A percentile compares a stretch with the other conserved stretches of the same genome.
Evolutionary conservation across 2,113 vertebrate species (phyloP).

Genomic region (Hiodon alosoides): DNA sequence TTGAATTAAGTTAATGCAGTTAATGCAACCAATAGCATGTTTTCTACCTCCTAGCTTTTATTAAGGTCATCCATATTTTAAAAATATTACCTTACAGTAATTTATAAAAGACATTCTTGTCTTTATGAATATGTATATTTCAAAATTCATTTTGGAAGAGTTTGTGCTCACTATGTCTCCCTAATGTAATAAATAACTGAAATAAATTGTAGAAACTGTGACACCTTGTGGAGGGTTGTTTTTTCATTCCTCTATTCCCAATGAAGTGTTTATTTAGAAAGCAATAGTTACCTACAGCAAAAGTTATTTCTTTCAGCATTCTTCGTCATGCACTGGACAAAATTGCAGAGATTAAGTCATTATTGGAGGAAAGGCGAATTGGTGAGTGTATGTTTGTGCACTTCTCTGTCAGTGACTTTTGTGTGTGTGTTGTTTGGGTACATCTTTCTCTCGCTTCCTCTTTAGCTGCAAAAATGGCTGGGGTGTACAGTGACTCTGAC

Average conservation of each 20-base stretch:
- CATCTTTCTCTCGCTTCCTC: background rate
- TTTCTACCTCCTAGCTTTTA: too few relatives aligned
- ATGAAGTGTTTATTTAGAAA: background rate
- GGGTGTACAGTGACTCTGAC: conserved; percentile 79
- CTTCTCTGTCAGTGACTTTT: background rate
- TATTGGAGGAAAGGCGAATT: conserved; percentile 81
- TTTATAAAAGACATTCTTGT: too few relatives aligned
- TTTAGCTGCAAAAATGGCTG: conserved; percentile 79
- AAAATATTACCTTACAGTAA: too few relatives aligned
- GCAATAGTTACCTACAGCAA: background rate
- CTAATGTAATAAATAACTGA: too few relatives aligned
- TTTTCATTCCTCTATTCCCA: background rate
- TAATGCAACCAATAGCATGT: too few relatives aligned
- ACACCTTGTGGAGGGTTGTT: too few relatives aligned
- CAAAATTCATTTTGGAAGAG: background rate
- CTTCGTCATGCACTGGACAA: conserved; percentile 82
- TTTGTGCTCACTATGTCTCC: too few relatives aligned
- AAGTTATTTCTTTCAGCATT: conserved; percentile 57
- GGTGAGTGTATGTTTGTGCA: conserved; percentile 58
- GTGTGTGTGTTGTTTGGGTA: background rate
- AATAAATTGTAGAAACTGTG: too few relatives aligned
- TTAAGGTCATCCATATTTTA: too few relatives aligned
- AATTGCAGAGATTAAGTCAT: conserved; percentile 84
- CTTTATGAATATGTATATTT: background rate
- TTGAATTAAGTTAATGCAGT: too few relatives aligned